phyloP scores from a whole-genome alignment of 1,140 invertebrate species.

The Cotesia glomerata region DNA sequence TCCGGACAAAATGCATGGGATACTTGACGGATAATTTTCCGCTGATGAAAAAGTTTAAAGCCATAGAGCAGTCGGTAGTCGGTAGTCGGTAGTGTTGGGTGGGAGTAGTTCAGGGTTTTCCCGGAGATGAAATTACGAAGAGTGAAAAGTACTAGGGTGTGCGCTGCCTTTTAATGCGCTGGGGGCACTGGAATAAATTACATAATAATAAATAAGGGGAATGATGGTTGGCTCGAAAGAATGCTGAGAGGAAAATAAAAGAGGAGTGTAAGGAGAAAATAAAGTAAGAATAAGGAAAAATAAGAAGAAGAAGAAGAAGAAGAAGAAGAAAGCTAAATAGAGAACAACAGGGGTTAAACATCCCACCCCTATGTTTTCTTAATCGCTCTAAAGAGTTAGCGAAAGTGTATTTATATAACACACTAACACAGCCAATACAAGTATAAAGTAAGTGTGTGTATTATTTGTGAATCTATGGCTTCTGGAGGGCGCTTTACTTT shows the following conservation, averaged over 20 bases:
- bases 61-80: background rate
- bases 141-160: constrained; percentile 57
- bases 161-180: constrained; percentile 35
- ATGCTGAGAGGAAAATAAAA: background rate
- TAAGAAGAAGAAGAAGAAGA: background rate
- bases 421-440: no score
- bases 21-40: background rate
- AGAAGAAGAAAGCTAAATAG: background rate
- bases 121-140: constrained; percentile 54
- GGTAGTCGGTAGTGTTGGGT: background rate
- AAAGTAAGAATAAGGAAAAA: constrained; percentile 50
- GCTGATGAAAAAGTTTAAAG: constrained; percentile 11
- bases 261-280: background rate
- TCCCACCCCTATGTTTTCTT: background rate
- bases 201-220: constrained; percentile 55
- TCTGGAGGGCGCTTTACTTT: background rate
- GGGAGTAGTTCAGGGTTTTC: constrained; percentile 26
- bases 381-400: background rate
- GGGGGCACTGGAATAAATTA: constrained; percentile 58
- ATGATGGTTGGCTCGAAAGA: background rate
- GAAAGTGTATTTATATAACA: background rate
- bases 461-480: background rate
- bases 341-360: background rate
- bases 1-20: no score
- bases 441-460: background rate